Conservation (phyloP, 2,113 vertebrate genomes). For the Peromyscus polionotus region DNA sequence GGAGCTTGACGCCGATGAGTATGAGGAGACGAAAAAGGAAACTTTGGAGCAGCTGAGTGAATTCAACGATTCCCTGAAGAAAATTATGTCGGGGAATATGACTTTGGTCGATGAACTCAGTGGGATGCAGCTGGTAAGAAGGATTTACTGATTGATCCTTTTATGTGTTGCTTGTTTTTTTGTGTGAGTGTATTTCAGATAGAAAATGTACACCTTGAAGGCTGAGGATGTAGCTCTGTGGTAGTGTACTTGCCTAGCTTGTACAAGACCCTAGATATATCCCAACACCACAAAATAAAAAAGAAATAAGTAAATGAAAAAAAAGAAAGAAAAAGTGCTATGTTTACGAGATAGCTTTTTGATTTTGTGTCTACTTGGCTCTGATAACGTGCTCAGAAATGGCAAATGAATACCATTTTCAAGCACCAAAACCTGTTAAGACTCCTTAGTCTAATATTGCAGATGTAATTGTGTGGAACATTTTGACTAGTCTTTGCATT, state of each 20-base stretch:
- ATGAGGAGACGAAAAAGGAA: conserved; percentile 98
- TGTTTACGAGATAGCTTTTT: neutral
- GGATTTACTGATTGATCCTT: neutral
- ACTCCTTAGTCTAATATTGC: neutral
- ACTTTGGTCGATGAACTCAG: conserved; percentile 97
- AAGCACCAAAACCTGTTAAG: neutral
- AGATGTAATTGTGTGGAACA: neutral
- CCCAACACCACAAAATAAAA: neutral
- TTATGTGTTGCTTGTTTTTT: neutral
- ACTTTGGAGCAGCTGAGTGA: conserved; percentile 97
- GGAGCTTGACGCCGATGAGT: conserved; percentile 97
- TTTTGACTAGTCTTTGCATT: conserved; percentile 28
- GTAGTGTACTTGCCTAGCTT: too few species aligned
- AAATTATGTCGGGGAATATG: conserved; percentile 98
- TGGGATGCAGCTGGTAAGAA: conserved; percentile 97
- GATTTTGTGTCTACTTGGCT: neutral
- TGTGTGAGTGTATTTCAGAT: neutral
- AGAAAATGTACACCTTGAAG: neutral
- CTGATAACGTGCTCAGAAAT: conserved; percentile 9
- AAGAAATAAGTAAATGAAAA: neutral
- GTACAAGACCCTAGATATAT: neutral
- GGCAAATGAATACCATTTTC: conserved; percentile 2
- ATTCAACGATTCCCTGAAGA: conserved; percentile 97
- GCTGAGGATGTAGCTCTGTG: neutral
- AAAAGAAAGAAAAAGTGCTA: neutral